Percentiles rank a stretch among this genome's conserved stretches.
These are phyloP conservation scores for Cromileptes altivelis DNA, from an alignment of 2,113 vertebrate species.

Conservation along the genomic window DNA sequence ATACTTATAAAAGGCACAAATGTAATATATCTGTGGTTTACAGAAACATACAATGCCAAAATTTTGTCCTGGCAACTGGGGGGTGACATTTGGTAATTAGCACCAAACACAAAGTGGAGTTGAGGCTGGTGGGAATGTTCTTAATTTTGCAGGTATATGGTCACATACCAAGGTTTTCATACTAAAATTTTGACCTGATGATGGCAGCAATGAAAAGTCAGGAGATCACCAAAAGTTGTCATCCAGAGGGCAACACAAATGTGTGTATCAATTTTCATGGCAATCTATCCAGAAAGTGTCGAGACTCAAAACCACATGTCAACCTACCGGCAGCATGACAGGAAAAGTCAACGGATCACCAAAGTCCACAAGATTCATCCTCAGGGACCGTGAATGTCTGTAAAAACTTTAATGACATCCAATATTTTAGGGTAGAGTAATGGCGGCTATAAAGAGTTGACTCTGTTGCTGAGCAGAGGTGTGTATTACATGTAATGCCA, in stretches of 20 bases:
- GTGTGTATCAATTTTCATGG: background rate
- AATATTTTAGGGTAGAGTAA: background rate
- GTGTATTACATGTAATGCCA: background rate
- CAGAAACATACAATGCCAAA: too few species aligned
- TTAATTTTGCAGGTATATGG: background rate
- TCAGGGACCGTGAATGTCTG: background rate
- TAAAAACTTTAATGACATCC: background rate
- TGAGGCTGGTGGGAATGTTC: background rate
- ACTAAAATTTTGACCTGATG: background rate
- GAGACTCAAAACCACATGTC: background rate
- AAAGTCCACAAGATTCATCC: background rate
- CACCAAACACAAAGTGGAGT: background rate
- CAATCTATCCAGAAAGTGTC: too few species aligned
- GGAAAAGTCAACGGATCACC: too few species aligned
- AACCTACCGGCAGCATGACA: too few species aligned
- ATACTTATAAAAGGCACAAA: too few species aligned
- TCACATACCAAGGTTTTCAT: background rate
- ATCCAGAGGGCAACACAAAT: background rate
- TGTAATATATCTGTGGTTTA: too few species aligned
- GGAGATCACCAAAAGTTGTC: background rate
- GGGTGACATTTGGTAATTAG: too few species aligned
- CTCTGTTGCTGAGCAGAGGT: background rate
- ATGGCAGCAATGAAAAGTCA: background rate
- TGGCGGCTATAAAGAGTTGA: background rate
- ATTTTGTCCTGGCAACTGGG: background rate